These are phyloP conservation scores for Lophotriccus pileatus DNA, from an alignment of 2,797 vertebrate species.

Conservation along the genomic window DNA sequence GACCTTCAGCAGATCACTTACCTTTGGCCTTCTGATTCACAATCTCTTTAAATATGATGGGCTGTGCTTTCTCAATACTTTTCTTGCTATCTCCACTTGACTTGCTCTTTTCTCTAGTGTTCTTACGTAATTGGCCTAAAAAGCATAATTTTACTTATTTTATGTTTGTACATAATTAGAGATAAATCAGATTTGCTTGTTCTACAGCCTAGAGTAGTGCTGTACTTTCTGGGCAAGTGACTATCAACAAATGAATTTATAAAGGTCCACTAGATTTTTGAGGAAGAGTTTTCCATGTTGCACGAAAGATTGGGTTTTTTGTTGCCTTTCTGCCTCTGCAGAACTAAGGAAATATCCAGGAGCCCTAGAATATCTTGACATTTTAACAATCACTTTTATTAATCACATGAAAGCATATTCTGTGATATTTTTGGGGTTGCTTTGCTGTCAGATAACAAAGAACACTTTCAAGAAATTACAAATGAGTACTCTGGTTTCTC, in stretches of 20 bases:
- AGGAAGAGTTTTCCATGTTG: neutral
- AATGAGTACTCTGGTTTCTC: neutral
- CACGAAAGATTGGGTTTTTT: neutral
- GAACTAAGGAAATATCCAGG: neutral
- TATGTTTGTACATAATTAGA: neutral
- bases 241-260: neutral
- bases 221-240: neutral
- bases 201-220: neutral
- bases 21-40: neutral
- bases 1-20: neutral
- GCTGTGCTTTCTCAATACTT: neutral
- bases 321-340: neutral
- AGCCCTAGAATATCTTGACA: neutral
- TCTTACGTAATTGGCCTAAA: neutral
- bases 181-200: neutral
- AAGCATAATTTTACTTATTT: neutral
- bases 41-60: neutral
- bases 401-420: neutral
- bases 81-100: neutral
- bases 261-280: neutral
- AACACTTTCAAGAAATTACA: neutral
- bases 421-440: neutral
- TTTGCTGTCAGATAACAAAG: neutral
- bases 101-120: neutral
- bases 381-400: neutral